Evolutionary conservation across 1,140 invertebrate species (phyloP), one percentile per base, ranked within the genome.

Genomic region (Palaemon carinicauda): DNA sequence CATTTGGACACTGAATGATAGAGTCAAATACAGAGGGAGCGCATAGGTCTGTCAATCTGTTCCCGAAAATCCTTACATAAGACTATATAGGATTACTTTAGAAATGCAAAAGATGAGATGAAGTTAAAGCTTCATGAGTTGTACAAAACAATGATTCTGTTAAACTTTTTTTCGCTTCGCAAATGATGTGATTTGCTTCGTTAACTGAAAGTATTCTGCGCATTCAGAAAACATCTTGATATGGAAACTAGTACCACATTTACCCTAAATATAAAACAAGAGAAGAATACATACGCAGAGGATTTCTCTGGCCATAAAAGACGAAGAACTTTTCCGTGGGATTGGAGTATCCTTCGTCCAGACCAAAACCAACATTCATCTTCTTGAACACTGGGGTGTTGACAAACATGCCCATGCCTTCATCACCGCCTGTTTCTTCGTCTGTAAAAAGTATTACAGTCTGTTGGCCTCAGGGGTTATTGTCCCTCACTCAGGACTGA

Each of bases 351-450:
- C 96, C 97, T 93, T 99, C 98, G 92, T 99, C 98, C 71, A 99
- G 90, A n/a, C 95, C 94, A 92, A 98, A 97, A 0, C 96, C 97
- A 81, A 98, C 92, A 90, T 98, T 98, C 14, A 99, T 91, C 7
- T 93, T 92, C 90, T 94, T 94, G 90, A 98, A 98, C 52, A 96
- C 94, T 31, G 94, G 91, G 0, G 94, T 95, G 12, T 94, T 90
- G 0, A 97, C 94, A 92, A 98, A 98, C 85, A 93, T 91, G 85
- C 94, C 92, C 97, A 98, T 98, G 24, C 97, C 97, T 56, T 95
- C 93, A 1, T 93, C 91, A 4, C 97, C 97, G 0, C 97, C 97
- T 90, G 96, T 95, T 93, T 99, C 98, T 92, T 99, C 98, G 92
- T 98, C 97, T 95, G 91, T 4, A 21, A 15, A 31, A 29, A n/a